Base-by-base conservation (phyloP, 2,797 vertebrate species). In the Coranthus polyacanthus region DNA sequence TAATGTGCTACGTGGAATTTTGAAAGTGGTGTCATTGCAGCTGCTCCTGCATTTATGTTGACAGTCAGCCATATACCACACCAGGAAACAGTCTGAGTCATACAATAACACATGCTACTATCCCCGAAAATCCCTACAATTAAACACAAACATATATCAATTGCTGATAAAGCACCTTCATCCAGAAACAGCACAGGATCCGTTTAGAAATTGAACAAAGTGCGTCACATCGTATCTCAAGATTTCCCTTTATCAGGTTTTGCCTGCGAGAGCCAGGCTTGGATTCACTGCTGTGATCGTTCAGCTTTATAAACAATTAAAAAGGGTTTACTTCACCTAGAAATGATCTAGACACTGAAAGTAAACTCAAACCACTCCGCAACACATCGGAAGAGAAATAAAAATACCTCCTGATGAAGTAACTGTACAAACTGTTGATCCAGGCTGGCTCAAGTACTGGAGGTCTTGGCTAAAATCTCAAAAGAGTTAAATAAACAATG, bases 81-180 rank as follows among this genome's bases (percentile, higher is more conserved):
- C 16, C 39, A 46, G 39, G 52, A 8, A 51, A 43, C 46, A 18
- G 12, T 44, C n/a, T 55, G 20, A 58, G 15, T 45, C 54, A 50
- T 47, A 11, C 38, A 59, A 11, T 41, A 50, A 52, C 47, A 36
- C 13, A 52, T 46, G 10, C 26, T 46, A 15, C n/a, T 22, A 42
- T 22, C 26, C 6, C 4, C 11, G 4, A 32, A 60, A 57, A 47
- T 7, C 2, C 7, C n/a, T 3, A 2, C 37, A 43, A 62, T 55
- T 41, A 51, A 43, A 32, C 17, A 12, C 17, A 56, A 49, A 46
- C 51, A 41, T 12, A 5, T 51, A 55, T 39, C 36, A 51, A 16
- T 29, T 38, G 11, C 9, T 58, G 49, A 10, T 20, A 17, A n/a
- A 39, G 17, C 63, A 56, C 66, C 60, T 53, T 68, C 61, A 68